Percentiles rank a stretch among this genome's conserved stretches.
phyloP scores from a whole-genome alignment of 2,888 invertebrate species.

The Dinocampus coccinellae region DNA sequence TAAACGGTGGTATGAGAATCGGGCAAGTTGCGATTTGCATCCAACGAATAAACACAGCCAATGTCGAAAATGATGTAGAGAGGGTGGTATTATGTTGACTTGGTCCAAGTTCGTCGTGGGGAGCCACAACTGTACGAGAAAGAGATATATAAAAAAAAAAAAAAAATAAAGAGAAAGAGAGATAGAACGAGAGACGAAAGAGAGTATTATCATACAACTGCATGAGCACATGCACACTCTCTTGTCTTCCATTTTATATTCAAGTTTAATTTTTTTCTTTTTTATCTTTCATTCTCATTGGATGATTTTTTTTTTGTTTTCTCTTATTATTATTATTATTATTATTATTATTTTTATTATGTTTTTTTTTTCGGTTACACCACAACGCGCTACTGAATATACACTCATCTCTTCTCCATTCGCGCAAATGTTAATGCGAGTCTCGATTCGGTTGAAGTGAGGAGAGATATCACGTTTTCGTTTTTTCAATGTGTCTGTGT shows the following conservation, averaged over 20 bases:
- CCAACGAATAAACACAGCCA: conserved; percentile 57
- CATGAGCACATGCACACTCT: neutral
- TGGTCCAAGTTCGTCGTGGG: conserved; percentile 31
- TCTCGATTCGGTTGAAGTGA: conserved; percentile 12
- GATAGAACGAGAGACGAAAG: too few species aligned
- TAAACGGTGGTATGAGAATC: conserved; percentile 49
- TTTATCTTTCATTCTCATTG: conserved; percentile 8
- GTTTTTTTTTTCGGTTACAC: conserved; percentile 13
- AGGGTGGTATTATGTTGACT: conserved; percentile 37
- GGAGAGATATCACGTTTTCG: conserved; percentile 3
- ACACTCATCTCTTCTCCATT: conserved; percentile 4
- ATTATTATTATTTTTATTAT: neutral
- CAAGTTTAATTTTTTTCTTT: conserved; percentile 30
- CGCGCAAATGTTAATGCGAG: conserved; percentile 30
- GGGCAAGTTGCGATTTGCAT: conserved; percentile 57
- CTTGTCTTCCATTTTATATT: conserved; percentile 16
- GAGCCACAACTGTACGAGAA: too few species aligned
- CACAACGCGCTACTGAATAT: conserved; percentile 33
- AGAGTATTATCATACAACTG: conserved; percentile 49
- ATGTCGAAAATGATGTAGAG: conserved; percentile 61
- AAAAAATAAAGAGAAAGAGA: too few species aligned
- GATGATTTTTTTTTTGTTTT: neutral
- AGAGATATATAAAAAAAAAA: too few species aligned
- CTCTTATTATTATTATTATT: neutral
- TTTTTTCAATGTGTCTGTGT: neutral